Base-by-base conservation (phyloP, 2,113 vertebrate genomes). In the Amphilophus citrinellus region DNA sequence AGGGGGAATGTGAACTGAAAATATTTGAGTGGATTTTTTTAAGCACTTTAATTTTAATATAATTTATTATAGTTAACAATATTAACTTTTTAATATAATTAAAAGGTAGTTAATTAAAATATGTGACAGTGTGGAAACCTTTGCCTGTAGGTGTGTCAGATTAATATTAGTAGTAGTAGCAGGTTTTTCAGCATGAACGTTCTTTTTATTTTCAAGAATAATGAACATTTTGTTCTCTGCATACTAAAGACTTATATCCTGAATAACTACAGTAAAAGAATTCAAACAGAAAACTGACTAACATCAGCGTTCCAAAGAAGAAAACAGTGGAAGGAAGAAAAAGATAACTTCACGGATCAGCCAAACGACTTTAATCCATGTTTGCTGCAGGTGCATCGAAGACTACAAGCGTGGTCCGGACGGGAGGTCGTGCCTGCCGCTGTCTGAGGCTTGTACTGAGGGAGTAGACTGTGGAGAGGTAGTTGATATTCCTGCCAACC, bases 341-440 rank as follows among this genome's bases (percentile, higher is more conserved):
- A 63, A 13, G 17, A 20, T 8, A 7, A 44, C 59, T 65, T 2
- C 3, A 59, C 47, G 5, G 66, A 59, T 42, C 1, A 24, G 1
- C 17, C 11, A 3, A 82, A 14, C 65, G 10, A 47, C 44, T 32
- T 6, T 7, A 22, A 24, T 68, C 44, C 7, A 80, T 2, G 81
- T 30, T 87, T 11, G 0, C 60, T 65, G 37, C 13, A 99, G 98
- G 84, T 99, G 98, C 92, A 99, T 99, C 0, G 98, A 99, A 91
- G 98, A 99, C 91, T 99, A 99, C 91, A 99, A 97, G 87, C 96
- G 98, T 3, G 97, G 97, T 2, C 90, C 95, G 1, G 98, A 99
- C 0, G 97, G 97, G 1, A 96, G 97, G 4, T 98, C 98, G 0
- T 99, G 98, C 89, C 97, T 99, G 62, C 97, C 98, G 5, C 93